These are phyloP conservation scores for Ecliptopera silaceata DNA, from an alignment of 2,888 invertebrate genomes.

Conservation along the genomic window DNA sequence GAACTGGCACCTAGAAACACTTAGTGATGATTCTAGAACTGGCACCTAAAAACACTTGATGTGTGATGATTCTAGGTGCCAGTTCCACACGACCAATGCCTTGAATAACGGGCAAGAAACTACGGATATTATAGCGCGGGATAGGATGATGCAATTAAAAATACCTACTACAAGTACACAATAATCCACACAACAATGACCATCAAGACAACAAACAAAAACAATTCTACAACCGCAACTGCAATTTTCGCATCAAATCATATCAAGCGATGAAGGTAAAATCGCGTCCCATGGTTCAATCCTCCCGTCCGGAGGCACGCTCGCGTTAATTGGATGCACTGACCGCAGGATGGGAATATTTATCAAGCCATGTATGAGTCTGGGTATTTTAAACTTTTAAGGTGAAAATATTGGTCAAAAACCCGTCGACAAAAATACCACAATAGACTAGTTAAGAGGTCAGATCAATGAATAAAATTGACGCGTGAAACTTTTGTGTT, in stretches of 20 bases:
- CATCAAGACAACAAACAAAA: too few species aligned
- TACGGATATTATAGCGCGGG: too few species aligned
- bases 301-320: slow-evolving; percentile 37
- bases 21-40: too few species aligned
- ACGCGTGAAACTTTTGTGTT: neutral
- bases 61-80: too few species aligned
- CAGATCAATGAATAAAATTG: slow-evolving; percentile 8
- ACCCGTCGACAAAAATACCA: slow-evolving; percentile 15
- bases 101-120: too few species aligned
- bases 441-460: slow-evolving; percentile 16
- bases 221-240: neutral
- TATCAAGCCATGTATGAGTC: slow-evolving; percentile 57
- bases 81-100: too few species aligned
- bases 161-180: too few species aligned
- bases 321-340: slow-evolving; percentile 73
- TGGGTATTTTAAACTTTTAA: slow-evolving; percentile 56
- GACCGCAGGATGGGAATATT: slow-evolving; percentile 71
- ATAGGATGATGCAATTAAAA: too few species aligned
- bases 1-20: too few species aligned
- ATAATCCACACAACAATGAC: too few species aligned
- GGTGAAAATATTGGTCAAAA: slow-evolving; percentile 1
- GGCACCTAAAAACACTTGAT: too few species aligned
- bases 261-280: slow-evolving; percentile 15
- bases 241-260: slow-evolving; percentile 2
- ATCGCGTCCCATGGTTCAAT: slow-evolving; percentile 23